Evolutionary conservation across 2,113 vertebrate genomes (phyloP).

Genomic region (Galemys pyrenaicus): DNA sequence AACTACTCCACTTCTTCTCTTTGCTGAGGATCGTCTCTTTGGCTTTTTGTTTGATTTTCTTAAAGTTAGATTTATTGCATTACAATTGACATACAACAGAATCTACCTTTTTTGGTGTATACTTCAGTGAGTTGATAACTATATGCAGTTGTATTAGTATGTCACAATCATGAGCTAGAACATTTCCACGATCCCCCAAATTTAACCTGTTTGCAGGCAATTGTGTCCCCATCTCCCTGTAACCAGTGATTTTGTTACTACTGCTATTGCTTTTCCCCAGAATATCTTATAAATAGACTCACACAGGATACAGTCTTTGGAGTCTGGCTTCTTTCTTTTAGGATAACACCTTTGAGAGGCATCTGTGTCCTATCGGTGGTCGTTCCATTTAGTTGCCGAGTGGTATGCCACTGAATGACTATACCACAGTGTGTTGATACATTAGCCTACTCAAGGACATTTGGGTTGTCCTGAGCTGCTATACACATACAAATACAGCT

Average conservation of each 20-base stretch:
- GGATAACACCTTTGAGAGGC: neutral
- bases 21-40: neutral
- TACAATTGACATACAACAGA: neutral
- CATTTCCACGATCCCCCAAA: neutral
- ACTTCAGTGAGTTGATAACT: neutral
- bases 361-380: neutral
- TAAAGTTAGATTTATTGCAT: neutral
- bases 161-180: neutral
- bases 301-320: neutral
- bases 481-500: neutral
- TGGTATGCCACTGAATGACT: neutral
- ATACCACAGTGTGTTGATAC: neutral
- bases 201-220: neutral
- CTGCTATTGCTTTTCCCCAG: neutral
- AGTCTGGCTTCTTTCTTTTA: neutral
- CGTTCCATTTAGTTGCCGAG: neutral
- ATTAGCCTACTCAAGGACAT: neutral
- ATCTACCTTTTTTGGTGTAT: neutral
- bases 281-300: neutral
- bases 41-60: neutral
- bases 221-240: neutral
- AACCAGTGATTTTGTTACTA: neutral
- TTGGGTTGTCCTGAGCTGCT: neutral
- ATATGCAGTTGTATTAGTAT: neutral
- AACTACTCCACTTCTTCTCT: neutral